Base-by-base conservation (phyloP, 53 echinoderm and acorn worm genomes). In the Holothuria leucospilota region DNA sequence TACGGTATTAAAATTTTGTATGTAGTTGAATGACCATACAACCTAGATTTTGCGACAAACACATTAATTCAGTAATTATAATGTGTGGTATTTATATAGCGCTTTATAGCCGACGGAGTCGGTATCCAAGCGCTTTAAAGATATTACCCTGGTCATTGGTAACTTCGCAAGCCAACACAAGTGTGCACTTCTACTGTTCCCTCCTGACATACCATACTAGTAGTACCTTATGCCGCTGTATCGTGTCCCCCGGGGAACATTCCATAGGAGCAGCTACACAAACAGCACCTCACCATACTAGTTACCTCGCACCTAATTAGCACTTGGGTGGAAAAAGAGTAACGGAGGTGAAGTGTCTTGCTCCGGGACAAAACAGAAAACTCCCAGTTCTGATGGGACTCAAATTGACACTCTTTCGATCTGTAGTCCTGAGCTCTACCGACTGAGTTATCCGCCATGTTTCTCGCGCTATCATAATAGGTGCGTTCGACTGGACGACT, bases 231-330 rank as follows among this genome's bases (percentile, higher is more conserved):
- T 62, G 62, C 62, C 62, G 62, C 62, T 20, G 4, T 62, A 62
- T 20, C n/a, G 62, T 62, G 62, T 62, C 62, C 62, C 62, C 4
- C 62, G 62, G 20, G 62, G 62, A 4, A 62, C 62, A 62, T 62
- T 62, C 62, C 62, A 62, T 62, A 62, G 62, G 62, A 62, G 62
- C 62, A 62, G 62, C 62, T 62, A 62, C n/a, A n/a, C 62, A 62
- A 62, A 62, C 62, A 62, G 62, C 62, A 62, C 62, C 1, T 62
- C 62, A 62, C 62, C 4, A 62, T 62, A 62, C 62, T 62, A 62
- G 62, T 62, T 62, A 62, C n/a, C n/a, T 62, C 1, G 62, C 62
- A 62, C 62, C 62, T 4, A 62, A 62, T 34, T 34, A 34, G 34
- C 34, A 34, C 34, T 34, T 34, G 34, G 34, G 34, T 34, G 60